Evolutionary conservation across 2,888 invertebrate species (phyloP).

Genomic region (Megamerina dolium): DNA sequence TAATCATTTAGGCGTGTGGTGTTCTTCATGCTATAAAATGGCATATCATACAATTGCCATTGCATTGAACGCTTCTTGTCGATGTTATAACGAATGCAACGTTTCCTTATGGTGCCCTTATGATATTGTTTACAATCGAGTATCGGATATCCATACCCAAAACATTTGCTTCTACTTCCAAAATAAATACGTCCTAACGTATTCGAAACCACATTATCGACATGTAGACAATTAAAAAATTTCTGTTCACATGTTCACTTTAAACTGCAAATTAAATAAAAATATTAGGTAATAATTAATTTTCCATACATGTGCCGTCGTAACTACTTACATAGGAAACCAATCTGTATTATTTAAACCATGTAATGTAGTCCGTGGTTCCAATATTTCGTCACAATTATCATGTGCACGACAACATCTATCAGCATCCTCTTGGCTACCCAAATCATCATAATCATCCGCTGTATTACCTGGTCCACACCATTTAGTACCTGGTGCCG

Average conservation of each 20-base stretch:
- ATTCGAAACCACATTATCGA: constrained; percentile 35
- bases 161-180: constrained; percentile 36
- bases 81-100: constrained; percentile 43
- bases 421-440: constrained; percentile 74
- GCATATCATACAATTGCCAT: constrained; percentile 48
- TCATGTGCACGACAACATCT: constrained; percentile 85
- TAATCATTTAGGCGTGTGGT: too few species aligned
- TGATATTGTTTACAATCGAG: constrained; percentile 37
- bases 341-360: constrained; percentile 40
- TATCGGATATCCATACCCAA: constrained; percentile 37
- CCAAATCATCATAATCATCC: constrained; percentile 70
- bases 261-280: constrained; percentile 26
- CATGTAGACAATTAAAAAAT: constrained; percentile 45
- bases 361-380: constrained; percentile 31
- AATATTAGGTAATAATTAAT: neutral
- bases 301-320: neutral
- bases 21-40: constrained; percentile 37
- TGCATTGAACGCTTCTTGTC: constrained; percentile 29
- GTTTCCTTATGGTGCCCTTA: constrained; percentile 34
- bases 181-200: constrained; percentile 44
- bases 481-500: constrained; percentile 77
- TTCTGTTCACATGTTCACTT: constrained; percentile 45
- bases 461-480: constrained; percentile 84
- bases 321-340: constrained; percentile 45
- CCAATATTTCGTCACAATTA: constrained; percentile 44